Evolutionary conservation across 2,888 invertebrate genomes (phyloP).

Genomic region (Eulithis testata): DNA sequence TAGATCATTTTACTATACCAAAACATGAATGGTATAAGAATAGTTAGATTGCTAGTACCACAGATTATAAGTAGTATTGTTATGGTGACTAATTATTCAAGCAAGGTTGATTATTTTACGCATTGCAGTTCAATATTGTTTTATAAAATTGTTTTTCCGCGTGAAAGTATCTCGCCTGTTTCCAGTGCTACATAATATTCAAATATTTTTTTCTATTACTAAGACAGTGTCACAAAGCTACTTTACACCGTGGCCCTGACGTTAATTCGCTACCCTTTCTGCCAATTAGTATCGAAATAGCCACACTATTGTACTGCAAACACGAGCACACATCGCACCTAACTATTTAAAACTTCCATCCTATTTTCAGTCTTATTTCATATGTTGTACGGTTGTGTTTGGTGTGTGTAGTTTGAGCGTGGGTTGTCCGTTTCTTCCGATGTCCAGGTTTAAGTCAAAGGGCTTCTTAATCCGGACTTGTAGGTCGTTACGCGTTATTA

Average conservation of each 20-base stretch:
- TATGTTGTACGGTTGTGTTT: conserved; percentile 50
- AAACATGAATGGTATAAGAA: conserved; percentile 14
- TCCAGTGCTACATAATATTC: conserved; percentile 23
- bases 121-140: too few relatives aligned
- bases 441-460: conserved; percentile 80
- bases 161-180: conserved; percentile 5
- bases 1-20: background rate
- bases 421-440: conserved; percentile 67
- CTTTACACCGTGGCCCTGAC: conserved; percentile 73
- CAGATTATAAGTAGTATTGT: too few relatives aligned
- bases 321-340: conserved; percentile 73
- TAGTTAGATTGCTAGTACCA: too few relatives aligned
- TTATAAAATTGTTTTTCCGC: background rate
- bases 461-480: conserved; percentile 85
- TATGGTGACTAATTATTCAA: too few relatives aligned
- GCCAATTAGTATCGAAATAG: conserved; percentile 84
- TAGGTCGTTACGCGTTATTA: conserved; percentile 85
- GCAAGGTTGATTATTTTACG: too few relatives aligned
- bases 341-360: conserved; percentile 50
- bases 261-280: conserved; percentile 84
- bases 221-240: conserved; percentile 69
- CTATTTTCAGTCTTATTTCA: conserved; percentile 49
- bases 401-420: conserved; percentile 40
- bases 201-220: conserved; percentile 38
- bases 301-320: conserved; percentile 80